Base-by-base conservation (phyloP, 2,888 invertebrate genomes). In the Drosophila parthenogenetica region DNA sequence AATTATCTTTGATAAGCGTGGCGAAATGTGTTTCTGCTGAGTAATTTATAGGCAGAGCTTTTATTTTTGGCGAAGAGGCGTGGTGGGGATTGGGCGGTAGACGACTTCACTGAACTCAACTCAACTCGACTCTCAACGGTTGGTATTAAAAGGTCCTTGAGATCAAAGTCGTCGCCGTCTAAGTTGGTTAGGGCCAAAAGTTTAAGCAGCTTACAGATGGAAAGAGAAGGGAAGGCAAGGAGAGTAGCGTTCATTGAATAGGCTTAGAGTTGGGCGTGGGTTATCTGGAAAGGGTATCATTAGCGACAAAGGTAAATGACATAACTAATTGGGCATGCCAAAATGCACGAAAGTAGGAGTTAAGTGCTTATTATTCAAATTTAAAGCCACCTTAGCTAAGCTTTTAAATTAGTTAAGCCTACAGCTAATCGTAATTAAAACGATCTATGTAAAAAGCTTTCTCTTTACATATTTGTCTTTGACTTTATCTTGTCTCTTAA, bases 1-100 rank as follows among this genome's bases (percentile, higher is more conserved):
- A 83, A 83, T 87, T 84, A 83, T 83, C 81, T 83, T 83, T 83
- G 87, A 83, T 83, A 87, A 79, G 84, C 81, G 77, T 67, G 75
- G 71, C 79, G 79, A 86, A 83, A 83, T 81, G 73, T 66, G 73
- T 66, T 73, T 48, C 76, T 68, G 87, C 77, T 79, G 81, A 84
- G 87, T 84, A 79, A 83, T 86, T 83, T 83, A 87, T 84, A 83
- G 80, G 69, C 77, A 74, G 48, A 40, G 55, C 46, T 62, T 61
- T 61, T 73, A 55, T 48, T 48, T 32, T 48, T 48, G 22, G 45
- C 3, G 29, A 29, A 29, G 29, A 8, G 29, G 29, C 29, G 8
- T 29, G 8, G 8, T 2, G 2, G 7, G 8, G 29, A 8, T 8
- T 29, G 29, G 29, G 29, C 29, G 29, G 29, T 29, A 59, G 66